Base-by-base conservation (phyloP, 2,888 invertebrate genomes). In the Achlya flavicornis region DNA sequence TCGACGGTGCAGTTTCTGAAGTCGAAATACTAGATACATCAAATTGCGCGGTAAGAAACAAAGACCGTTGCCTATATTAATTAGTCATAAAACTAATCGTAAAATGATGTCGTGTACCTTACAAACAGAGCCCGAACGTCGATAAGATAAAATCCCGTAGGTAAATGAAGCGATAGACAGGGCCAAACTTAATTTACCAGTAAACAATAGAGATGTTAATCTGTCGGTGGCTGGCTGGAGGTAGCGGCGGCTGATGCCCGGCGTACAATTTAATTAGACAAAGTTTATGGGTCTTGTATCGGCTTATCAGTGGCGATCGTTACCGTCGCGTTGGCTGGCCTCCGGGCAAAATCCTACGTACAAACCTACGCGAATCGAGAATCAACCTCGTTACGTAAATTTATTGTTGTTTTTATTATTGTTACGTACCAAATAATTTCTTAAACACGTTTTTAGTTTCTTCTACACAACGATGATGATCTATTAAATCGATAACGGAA, bases 11-110 rank as follows among this genome's bases (percentile, higher is more conserved):
- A 73, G 95, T 95, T 74, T 96, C 96, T 69, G 97, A 97, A 91
- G 96, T 96, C 78, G 97, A 96, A 94, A 96, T 96, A 89, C 93
- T 96, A 90, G 97, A 96, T 91, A 97, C 96, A 76, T 97, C 96
- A 77, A 96, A 96, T 94, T 97, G 96, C 93, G 96, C 95, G 94
- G 97, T 97, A 94, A 96, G 96, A 71, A 73, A 81, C 73, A 0
- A 14, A 59, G 6, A 12, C 41, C 19, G 19, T n/a, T 6, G 7
- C 19, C 5, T 16, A 4, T 48, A 53, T 7, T 53, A 48, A 48
- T 48, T 10, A 53, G 8, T 53, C 41, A 12, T 41, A 5, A 58
- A 8, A n/a, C 26, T 5, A 43, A 43, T 19, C 16, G 7, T 41
- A 41, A 10, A 41, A 41, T 41, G 38, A 41, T 60, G 5, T 19